phyloP scores from a whole-genome alignment of 1,140 invertebrate species.

The Ridgeia piscesae region DNA sequence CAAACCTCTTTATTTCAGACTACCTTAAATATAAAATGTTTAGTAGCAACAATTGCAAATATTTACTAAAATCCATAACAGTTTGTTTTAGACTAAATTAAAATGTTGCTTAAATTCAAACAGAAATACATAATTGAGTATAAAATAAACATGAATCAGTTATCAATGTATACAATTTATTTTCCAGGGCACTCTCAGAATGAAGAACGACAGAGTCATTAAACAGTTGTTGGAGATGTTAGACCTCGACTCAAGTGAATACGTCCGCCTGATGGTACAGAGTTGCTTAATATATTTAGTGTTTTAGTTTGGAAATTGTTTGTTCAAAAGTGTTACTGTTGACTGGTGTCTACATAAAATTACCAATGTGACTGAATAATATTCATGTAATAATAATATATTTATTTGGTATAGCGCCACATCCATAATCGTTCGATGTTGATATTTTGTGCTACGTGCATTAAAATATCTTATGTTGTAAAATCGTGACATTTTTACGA shows the following conservation, averaged over 20 bases:
- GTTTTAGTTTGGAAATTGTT: neutral
- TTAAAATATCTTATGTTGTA: neutral
- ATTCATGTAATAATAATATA: neutral
- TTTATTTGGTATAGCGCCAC: too few species aligned
- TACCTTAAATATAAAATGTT: neutral
- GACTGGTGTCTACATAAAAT: neutral
- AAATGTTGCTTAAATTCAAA: neutral
- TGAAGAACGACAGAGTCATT: constrained; percentile 52
- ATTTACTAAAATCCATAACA: neutral
- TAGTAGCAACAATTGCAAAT: neutral
- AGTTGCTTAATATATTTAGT: neutral
- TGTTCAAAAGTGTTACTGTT: neutral
- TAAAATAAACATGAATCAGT: neutral
- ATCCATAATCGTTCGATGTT: too few species aligned
- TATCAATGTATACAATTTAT: neutral
- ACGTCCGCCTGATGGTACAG: constrained; percentile 51
- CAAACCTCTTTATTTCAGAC: too few species aligned
- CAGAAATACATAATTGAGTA: neutral
- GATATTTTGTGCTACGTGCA: neutral
- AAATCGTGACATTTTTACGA: neutral
- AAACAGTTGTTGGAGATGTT: constrained; percentile 52
- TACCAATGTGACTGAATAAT: neutral
- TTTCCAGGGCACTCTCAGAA: constrained; percentile 51
- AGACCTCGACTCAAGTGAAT: constrained; percentile 55
- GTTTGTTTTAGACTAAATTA: neutral